Evolutionary conservation across 92 coral and sea anemone genomes (phyloP), one percentile per base, ranked within the genome.

Genomic region (Epizoanthus rinbou): DNA sequence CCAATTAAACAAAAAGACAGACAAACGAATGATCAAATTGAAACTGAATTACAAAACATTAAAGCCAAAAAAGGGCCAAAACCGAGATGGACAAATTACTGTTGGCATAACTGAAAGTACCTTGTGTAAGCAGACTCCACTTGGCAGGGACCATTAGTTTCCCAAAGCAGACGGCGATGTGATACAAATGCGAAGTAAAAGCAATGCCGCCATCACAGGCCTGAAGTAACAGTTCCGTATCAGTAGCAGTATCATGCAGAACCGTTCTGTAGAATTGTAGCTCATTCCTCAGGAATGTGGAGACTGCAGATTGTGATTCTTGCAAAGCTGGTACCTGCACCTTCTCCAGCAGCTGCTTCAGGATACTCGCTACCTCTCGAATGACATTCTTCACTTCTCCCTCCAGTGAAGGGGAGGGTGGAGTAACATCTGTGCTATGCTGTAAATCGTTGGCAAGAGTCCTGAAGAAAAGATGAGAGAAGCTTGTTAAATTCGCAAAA

Each of bases 161-260:
- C 14, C 85, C 89, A 4, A 93, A 67, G 39, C 86, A 85, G 60
- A 60, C 87, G 33, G 91, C 86, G 22, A 93, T 73, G 65, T 50
- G 43, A 73, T 85, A 83, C 64, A 93, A 63, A 33, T 64, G 52
- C 2, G 92, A 94, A 5, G 92, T 90, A 45, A 87, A 66, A 16
- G 92, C 90, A 43, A 90, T 57, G 11, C 57, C 79, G 3, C 97
- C 97, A 70, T 64, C 79, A 64, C 88, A 85, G 10, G 92, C 94
- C 69, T 76, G 47, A 18, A 71, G 62, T 21, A 93, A 65, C 58
- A 93, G 87, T n/a, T 71, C 82, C 45, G 86, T 25, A 31, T 91
- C 92, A 18, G 60, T 37, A 0, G 73, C 56, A 24, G 87, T 68
- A 25, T 65, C 70, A 14, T 64, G 23, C 6, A 90, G 76, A 1